Percentiles rank a stretch among this genome's conserved stretches.
Evolutionary conservation across 2,888 invertebrate species (phyloP).

Genomic region (Trisateles emortualis): DNA sequence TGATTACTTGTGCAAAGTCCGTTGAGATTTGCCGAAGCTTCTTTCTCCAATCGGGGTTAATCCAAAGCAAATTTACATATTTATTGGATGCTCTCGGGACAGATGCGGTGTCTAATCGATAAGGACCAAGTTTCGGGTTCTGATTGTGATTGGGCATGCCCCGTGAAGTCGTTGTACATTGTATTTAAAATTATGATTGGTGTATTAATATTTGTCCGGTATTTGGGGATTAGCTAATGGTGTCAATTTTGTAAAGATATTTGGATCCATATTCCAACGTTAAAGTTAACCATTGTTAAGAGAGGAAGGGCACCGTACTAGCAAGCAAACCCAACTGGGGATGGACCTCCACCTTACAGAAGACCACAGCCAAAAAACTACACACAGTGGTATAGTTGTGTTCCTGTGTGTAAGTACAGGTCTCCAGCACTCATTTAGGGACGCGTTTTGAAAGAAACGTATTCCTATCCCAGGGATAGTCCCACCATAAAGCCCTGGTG

Average conservation of each 20-base stretch:
- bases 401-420: no score
- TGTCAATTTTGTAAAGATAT: conserved; percentile 1
- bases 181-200: conserved; percentile 48
- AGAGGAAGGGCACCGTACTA: no score
- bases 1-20: conserved; percentile 46
- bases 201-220: conserved; percentile 42
- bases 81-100: conserved; percentile 71
- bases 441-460: no score
- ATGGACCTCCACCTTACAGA: no score
- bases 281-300: no score
- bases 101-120: conserved; percentile 74
- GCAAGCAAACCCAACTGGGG: no score
- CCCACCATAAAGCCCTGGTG: no score
- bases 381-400: no score
- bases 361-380: no score
- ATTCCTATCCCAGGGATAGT: no score
- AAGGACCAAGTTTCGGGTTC: conserved; percentile 51
- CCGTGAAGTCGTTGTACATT: conserved; percentile 27
- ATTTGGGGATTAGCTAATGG: conserved; percentile 24
- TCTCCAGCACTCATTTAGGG: no score
- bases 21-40: conserved; percentile 41
- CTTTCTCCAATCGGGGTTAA: conserved; percentile 55
- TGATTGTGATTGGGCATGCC: conserved; percentile 44
- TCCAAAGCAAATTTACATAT: conserved; percentile 75
- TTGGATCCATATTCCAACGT: no score